These are phyloP conservation scores for Scleropages formosus DNA, from an alignment of 2,797 vertebrate species.

Conservation along the genomic window DNA sequence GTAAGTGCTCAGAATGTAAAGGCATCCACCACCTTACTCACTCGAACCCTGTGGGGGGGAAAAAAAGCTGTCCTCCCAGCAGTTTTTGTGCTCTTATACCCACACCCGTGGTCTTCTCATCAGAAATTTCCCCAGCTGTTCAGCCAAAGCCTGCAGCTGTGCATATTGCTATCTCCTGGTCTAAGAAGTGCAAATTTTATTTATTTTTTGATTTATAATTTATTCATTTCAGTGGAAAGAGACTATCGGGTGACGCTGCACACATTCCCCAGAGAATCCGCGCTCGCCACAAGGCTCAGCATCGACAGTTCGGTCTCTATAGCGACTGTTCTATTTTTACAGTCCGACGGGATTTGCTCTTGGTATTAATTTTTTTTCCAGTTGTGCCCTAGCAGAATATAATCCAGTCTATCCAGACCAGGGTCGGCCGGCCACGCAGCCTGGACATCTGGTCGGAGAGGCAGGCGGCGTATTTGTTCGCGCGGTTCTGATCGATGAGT, in stretches of 20 bases:
- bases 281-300: not conserved
- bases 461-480: not conserved
- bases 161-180: not conserved
- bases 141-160: not conserved
- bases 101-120: not conserved
- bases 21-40: conserved; percentile 38
- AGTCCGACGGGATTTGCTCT: not conserved
- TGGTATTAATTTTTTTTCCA: not conserved
- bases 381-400: not conserved
- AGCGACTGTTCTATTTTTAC: conserved; percentile 19
- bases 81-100: not conserved
- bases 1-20: conserved; percentile 64
- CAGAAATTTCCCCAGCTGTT: not conserved
- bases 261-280: not conserved
- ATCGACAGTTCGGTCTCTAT: conserved; percentile 15
- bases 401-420: not conserved
- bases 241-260: not conserved
- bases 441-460: not conserved
- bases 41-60: conserved; percentile 27
- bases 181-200: not conserved
- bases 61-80: not conserved
- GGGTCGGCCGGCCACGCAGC: not conserved
- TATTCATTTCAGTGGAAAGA: not conserved
- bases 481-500: not conserved
- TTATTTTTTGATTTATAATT: too few species aligned